Evolutionary conservation across 1,140 invertebrate genomes (phyloP).

Genomic region (Drosophila malerkotliana): DNA sequence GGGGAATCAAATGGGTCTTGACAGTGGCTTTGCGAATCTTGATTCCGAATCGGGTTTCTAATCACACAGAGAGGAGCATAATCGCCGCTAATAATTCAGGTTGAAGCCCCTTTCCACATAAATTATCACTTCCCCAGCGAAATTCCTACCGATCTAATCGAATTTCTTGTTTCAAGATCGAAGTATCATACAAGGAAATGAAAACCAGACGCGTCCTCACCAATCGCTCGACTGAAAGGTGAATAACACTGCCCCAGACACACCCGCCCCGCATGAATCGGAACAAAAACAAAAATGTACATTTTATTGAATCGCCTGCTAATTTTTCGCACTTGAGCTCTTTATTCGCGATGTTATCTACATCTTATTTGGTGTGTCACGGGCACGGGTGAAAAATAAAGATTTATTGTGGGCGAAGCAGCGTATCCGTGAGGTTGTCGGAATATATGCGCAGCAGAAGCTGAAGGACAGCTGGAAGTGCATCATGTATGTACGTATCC

Average conservation of each 20-base stretch:
- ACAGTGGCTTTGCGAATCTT: slow-evolving; percentile 7
- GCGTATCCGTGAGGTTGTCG: slow-evolving; percentile 2
- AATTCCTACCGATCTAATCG: not conserved
- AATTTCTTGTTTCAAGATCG: not conserved
- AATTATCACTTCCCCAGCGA: not conserved
- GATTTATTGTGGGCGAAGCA: slow-evolving; percentile 72
- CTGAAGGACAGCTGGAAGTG: not conserved
- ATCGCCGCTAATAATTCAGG: no score
- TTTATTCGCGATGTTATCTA: slow-evolving; percentile 56
- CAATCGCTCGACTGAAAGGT: slow-evolving; percentile 16
- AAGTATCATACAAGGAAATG: slow-evolving; percentile 11
- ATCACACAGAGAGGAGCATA: not conserved
- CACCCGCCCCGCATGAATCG: slow-evolving; percentile 2
- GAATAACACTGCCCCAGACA: slow-evolving; percentile 49
- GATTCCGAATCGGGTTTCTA: not conserved
- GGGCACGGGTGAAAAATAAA: slow-evolving; percentile 52
- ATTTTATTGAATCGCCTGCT: slow-evolving; percentile 46
- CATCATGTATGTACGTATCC: not conserved
- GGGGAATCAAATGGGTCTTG: not conserved
- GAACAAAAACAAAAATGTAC: slow-evolving; percentile 16
- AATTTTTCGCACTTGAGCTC: slow-evolving; percentile 30
- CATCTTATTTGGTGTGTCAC: slow-evolving; percentile 80
- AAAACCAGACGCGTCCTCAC: not conserved
- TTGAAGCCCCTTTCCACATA: no score
- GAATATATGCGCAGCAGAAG: no score